These are phyloP conservation scores for Eupithecia abbreviata DNA, from an alignment of 2,888 invertebrate species.

Conservation along the genomic window DNA sequence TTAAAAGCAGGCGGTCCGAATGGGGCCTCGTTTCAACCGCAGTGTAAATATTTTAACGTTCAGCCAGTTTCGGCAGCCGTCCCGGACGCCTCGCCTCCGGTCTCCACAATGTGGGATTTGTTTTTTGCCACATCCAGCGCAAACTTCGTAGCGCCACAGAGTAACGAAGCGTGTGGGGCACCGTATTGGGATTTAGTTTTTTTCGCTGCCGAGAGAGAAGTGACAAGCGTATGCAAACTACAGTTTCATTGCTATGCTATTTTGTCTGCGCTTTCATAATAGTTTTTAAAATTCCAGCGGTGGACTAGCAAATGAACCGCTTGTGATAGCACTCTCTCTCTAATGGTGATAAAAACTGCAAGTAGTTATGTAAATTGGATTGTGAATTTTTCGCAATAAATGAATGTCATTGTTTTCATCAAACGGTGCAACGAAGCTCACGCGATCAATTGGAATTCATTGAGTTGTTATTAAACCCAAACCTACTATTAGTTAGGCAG, in stretches of 20 bases:
- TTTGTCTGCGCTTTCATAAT: constrained; percentile 20
- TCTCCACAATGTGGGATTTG: constrained; percentile 57
- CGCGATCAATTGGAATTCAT: constrained; percentile 23
- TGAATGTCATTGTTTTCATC: constrained; percentile 18
- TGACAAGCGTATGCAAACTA: constrained; percentile 18
- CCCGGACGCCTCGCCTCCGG: constrained; percentile 37
- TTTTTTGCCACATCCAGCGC: constrained; percentile 42
- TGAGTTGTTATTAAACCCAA: not conserved
- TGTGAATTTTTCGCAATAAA: constrained; percentile 14
- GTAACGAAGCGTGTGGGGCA: constrained; percentile 10
- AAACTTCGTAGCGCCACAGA: constrained; percentile 35
- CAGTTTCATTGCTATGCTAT: constrained; percentile 16
- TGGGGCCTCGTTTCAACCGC: constrained; percentile 63
- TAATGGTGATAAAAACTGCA: constrained; percentile 15
- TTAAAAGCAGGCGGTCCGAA: constrained; percentile 51
- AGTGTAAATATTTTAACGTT: constrained; percentile 74
- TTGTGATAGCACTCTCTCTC: not conserved
- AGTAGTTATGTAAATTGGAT: constrained; percentile 10
- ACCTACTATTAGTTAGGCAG: constrained; percentile 1
- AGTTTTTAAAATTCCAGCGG: constrained; percentile 10
- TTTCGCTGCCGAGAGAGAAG: constrained; percentile 10
- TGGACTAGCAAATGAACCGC: constrained; percentile 1
- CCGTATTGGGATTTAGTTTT: constrained; percentile 29
- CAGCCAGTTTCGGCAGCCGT: constrained; percentile 55
- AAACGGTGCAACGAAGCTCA: constrained; percentile 16